Percentiles rank a stretch among this genome's conserved stretches.
Conservation (phyloP, 2,797 vertebrate species). For the Erpetoichthys calabaricus region DNA sequence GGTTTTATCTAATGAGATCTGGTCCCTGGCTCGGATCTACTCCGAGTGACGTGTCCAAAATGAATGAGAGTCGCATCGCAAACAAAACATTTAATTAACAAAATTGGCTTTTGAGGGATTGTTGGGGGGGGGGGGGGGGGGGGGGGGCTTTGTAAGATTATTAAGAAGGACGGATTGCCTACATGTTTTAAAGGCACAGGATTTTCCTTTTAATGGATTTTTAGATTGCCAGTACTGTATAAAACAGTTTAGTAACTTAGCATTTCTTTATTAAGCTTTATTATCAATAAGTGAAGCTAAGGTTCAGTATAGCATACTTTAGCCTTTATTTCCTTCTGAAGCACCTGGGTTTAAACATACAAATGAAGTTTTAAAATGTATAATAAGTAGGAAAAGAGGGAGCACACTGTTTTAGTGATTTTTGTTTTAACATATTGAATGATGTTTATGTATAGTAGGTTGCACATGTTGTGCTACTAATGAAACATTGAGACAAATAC, state of each 20-base stretch:
- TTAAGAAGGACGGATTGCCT: constrained; percentile 34
- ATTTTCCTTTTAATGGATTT: constrained; percentile 41
- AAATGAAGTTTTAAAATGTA: too few species aligned
- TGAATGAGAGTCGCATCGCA: constrained; percentile 97
- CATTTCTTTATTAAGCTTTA: too few species aligned
- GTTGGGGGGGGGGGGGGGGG: constrained; percentile 24
- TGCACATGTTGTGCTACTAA: too few species aligned
- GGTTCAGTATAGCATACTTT: too few species aligned
- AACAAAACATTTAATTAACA: constrained; percentile 99
- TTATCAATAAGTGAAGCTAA: too few species aligned
- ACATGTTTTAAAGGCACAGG: constrained; percentile 68
- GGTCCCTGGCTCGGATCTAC: constrained; percentile 94
- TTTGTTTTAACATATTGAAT: too few species aligned
- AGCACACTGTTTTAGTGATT: too few species aligned
- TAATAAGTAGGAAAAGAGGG: too few species aligned
- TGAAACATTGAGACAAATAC: too few species aligned
- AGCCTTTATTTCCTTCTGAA: too few species aligned
- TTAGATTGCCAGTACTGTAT: constrained; percentile 30
- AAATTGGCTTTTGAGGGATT: constrained; percentile 92
- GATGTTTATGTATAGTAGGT: too few species aligned
- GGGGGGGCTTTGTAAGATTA: constrained; percentile 36
- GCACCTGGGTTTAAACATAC: too few species aligned
- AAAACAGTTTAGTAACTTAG: constrained; percentile 10
- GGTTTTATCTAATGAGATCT: constrained; percentile 99
- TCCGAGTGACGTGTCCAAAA: constrained; percentile 96